Base-by-base conservation (phyloP, 2,888 invertebrate genomes). In the Brenthis hecate region DNA sequence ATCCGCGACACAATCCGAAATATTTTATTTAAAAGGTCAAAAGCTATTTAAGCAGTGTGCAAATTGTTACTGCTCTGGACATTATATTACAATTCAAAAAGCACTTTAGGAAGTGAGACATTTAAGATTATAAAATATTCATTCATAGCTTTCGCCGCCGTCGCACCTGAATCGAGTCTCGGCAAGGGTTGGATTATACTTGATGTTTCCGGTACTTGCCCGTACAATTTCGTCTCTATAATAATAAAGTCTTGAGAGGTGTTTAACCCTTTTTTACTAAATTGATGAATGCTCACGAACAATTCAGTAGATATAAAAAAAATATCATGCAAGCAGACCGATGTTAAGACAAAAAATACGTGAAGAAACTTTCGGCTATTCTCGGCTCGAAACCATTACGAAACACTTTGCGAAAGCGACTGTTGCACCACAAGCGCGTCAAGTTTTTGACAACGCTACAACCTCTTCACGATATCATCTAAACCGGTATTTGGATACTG, bases 351-450 rank as follows among this genome's bases (percentile, higher is more conserved):
- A 84, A 81, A 83, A 82, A 83, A 81, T 82, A 81, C 77, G 74
- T 81, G 80, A 81, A 81, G 84, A 84, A 88, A 89, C 89, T 87
- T 87, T 87, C 87, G 80, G 85, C 85, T 84, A 85, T 87, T 88
- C 88, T 89, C 80, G 86, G 84, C 84, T 83, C 79, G 75, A 79
- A 69, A 76, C 78, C 69, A 73, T 89, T 88, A 86, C 86, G 87
- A 87, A 84, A 89, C 82, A 69, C 78, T 84, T 89, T 88, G 88
- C 89, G 88, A 89, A 89, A 89, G 88, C 85, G 84, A 78, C 79
- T 81, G 79, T 88, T 88, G 84, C 87, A 81, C 82, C 87, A 87
- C 74, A 72, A 67, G 68, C 71, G 73, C 69, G 63, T 68, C 74
- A 75, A 76, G 73, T 78, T 82, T 79, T 79, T 79, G 78, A 81